Evolutionary conservation across 37 sponge, comb jelly and placozoan genomes (phyloP), one percentile per base, ranked within the genome.

Genomic region (Chondrilla cf. caribensis): DNA sequence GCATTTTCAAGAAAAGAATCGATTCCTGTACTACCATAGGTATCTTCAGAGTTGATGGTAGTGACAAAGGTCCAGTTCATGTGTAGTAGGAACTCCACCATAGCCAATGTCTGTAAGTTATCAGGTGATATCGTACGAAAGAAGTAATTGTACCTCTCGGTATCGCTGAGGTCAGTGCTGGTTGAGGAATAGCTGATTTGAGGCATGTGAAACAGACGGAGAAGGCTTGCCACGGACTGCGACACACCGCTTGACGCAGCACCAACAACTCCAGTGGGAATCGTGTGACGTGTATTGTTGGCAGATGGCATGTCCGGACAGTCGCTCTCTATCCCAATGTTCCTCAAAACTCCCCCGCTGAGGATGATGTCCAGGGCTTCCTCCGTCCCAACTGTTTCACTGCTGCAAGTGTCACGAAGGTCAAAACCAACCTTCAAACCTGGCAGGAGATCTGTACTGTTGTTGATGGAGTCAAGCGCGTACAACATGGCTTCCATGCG

Each of bases 131-230:
- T 68, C 22, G 97, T 94, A 0, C 97, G 93, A 38, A 89, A 80
- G 85, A 97, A 97, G 64, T 86, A 94, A 6, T 58, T 73, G 70
- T 95, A 97, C 2, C 84, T 68, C 1, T 90, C 81, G 14, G 88
- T 60, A 40, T 97, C 88, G 43, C 91, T 95, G 14, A 97, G 88
- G 17, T 83, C 64, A 1, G 90, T 81, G 19, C 89, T 83, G 14
- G 97, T 66, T n/a, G 95, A 92, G 37, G 94, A 88, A 79, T 91
- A 97, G 79, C 94, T 91, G 26, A 97, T 58, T 57, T 90, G 92
- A 2, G 97, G 93, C 6, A 84, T 86, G 32, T 58, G 36, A 38
- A 97, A 97, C 0, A 92, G 79, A 4, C 87, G 80, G 15, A 87
- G 78, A 38, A 97, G 71, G n/a, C 80, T 83, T 5, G 97, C 91